Conservation (phyloP, 2,888 invertebrate genomes). For the Eilema caniola region DNA sequence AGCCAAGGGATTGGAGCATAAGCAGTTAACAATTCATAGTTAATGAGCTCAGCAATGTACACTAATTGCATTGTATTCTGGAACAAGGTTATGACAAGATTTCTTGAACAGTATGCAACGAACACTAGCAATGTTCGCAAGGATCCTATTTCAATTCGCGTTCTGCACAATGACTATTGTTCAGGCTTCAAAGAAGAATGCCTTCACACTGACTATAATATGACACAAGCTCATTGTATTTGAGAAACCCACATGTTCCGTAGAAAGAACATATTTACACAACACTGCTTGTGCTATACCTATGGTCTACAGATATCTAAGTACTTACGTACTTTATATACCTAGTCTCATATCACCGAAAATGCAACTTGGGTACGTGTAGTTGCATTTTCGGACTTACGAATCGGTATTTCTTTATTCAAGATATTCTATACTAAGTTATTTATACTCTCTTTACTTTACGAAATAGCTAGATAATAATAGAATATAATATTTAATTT, state of each 20-base stretch:
- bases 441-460: too few species aligned
- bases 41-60: conserved; percentile 1
- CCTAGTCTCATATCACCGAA: too few species aligned
- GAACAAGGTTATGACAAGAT: conserved; percentile 6
- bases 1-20: too few species aligned
- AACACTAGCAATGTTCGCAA: conserved; percentile 24
- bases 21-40: neutral
- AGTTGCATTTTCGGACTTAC: too few species aligned
- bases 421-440: too few species aligned
- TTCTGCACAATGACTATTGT: conserved; percentile 81
- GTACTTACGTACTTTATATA: too few species aligned
- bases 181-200: conserved; percentile 72
- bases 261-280: conserved; percentile 48
- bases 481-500: too few species aligned
- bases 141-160: conserved; percentile 70
- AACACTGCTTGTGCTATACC: conserved; percentile 15
- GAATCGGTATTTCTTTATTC: too few species aligned
- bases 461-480: too few species aligned
- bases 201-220: conserved; percentile 59
- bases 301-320: neutral
- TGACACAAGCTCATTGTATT: conserved; percentile 72
- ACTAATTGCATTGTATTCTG: conserved; percentile 1
- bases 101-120: neutral
- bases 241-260: conserved; percentile 59
- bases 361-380: too few species aligned